A percentile compares a stretch with the other conserved stretches of the same genome.
phyloP scores from a whole-genome alignment of 2,888 invertebrate genomes.

The Drosophila macrospina region DNA sequence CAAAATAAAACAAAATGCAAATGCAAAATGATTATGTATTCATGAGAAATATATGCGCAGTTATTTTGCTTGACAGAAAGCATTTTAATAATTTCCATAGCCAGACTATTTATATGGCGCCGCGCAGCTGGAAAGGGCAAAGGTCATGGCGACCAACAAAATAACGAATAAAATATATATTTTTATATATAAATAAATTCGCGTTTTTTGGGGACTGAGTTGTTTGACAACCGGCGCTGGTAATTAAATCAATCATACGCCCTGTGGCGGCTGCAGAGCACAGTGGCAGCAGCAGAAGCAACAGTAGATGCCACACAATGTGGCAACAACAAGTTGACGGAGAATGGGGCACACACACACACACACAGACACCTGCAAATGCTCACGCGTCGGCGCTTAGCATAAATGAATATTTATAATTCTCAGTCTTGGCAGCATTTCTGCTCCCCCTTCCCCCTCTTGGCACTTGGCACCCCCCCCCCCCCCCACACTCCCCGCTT shows the following conservation, averaged over 20 bases:
- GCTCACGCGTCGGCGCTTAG: conserved; percentile 70
- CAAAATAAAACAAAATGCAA: neutral
- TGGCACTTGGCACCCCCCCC: neutral
- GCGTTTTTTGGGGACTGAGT: neutral
- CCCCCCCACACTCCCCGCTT: neutral
- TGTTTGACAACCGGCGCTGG: conserved; percentile 54
- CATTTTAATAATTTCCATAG: conserved; percentile 12
- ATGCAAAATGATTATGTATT: conserved; percentile 6
- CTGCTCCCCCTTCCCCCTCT: neutral
- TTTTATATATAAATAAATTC: neutral
- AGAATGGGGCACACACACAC: conserved; percentile 26
- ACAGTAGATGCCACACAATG: conserved; percentile 1
- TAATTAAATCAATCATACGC: conserved; percentile 80
- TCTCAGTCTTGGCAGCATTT: conserved; percentile 55
- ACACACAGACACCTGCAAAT: conserved; percentile 67
- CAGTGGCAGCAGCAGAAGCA: conserved; percentile 8
- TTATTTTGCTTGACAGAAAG: conserved; percentile 3
- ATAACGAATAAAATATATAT: neutral
- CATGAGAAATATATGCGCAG: conserved; percentile 8
- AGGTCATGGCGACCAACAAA: conserved; percentile 9
- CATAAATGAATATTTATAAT: conserved; percentile 81
- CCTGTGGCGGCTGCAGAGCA: conserved; percentile 51
- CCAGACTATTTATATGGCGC: conserved; percentile 11
- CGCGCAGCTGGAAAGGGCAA: conserved; percentile 11
- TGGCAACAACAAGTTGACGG: neutral